Percentiles rank a stretch among this genome's conserved stretches.
phyloP scores from a whole-genome alignment of 2,797 vertebrate species.

The Bradypodion pumilum region DNA sequence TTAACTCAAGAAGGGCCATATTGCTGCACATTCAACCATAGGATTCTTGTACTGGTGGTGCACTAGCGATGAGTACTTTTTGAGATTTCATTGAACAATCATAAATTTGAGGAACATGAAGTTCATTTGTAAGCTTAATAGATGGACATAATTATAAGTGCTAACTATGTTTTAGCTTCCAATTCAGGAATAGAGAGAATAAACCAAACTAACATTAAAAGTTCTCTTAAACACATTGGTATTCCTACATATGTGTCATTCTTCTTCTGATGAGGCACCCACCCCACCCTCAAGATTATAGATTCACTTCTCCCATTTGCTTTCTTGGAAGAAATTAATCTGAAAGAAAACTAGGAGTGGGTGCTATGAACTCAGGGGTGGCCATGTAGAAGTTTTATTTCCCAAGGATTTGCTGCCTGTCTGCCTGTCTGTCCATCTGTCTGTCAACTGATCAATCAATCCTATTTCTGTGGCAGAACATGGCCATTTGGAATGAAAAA shows the following conservation, averaged over 20 bases:
- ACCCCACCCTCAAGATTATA: neutral
- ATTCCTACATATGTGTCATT: neutral
- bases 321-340: neutral
- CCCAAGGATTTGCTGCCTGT: slow-evolving; percentile 6
- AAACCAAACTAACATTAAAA: neutral
- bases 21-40: neutral
- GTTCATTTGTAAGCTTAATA: neutral
- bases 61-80: neutral
- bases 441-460: neutral
- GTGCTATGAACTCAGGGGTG: neutral
- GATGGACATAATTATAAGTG: neutral
- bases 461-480: slow-evolving; percentile 8
- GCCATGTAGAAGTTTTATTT: neutral
- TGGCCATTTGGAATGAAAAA: slow-evolving; percentile 21
- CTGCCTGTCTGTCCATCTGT: neutral
- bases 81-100: neutral
- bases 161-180: neutral
- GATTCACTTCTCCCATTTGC: neutral
- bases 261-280: neutral
- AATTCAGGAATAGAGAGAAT: neutral
- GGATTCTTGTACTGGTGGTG: neutral
- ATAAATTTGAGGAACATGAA: neutral
- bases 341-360: neutral
- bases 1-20: neutral
- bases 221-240: neutral